Percentiles rank a stretch among this genome's conserved stretches.
These are phyloP conservation scores for Araneus ventricosus DNA, from an alignment of 1,140 invertebrate species.

Conservation along the genomic window DNA sequence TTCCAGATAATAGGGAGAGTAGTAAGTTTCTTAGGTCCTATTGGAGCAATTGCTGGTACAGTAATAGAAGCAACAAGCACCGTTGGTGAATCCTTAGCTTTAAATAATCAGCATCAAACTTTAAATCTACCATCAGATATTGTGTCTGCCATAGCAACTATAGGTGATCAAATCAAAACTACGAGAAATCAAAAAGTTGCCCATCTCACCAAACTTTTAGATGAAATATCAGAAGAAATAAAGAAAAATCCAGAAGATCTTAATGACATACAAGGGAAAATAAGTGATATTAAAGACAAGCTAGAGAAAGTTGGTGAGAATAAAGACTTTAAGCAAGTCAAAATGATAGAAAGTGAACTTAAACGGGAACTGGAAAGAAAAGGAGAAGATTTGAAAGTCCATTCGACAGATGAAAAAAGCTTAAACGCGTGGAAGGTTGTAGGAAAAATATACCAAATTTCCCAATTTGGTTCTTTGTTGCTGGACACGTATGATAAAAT, in stretches of 20 bases:
- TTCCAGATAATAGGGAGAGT: background rate
- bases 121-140: background rate
- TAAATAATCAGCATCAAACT: background rate
- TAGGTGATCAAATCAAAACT: background rate
- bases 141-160: background rate
- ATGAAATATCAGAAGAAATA: background rate
- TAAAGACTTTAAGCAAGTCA: background rate
- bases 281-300: background rate
- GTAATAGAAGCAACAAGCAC: background rate
- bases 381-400: background rate
- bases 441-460: background rate
- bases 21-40: constrained; percentile 10
- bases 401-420: background rate
- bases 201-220: background rate
- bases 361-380: background rate
- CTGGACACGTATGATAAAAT: background rate
- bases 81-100: background rate
- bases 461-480: background rate
- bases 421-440: background rate
- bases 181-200: background rate
- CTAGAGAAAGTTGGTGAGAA: background rate
- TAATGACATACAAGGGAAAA: background rate
- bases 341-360: constrained; percentile 12
- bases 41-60: background rate
- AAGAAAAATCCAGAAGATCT: constrained; percentile 17